These are phyloP conservation scores for Eucidaris tribuloides DNA, from an alignment of 35 echinoderm and acorn worm species.

Conservation along the genomic window DNA sequence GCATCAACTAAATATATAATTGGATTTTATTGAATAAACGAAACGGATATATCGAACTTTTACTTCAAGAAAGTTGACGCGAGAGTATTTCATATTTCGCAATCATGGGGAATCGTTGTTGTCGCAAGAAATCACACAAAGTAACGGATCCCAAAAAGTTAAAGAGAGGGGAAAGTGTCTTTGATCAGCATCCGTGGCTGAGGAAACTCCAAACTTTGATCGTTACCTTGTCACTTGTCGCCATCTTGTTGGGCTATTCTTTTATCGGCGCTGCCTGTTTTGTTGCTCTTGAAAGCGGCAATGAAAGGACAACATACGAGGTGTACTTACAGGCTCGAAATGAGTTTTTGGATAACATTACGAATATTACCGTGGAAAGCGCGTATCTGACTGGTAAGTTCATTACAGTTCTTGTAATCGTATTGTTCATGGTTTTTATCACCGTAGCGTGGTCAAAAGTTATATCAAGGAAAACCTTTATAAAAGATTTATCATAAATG, in stretches of 20 bases:
- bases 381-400: neutral
- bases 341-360: slow-evolving; percentile 12
- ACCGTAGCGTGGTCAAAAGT: too few species aligned
- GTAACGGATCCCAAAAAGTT: neutral
- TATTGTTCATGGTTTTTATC: too few species aligned
- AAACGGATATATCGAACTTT: too few species aligned
- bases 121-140: neutral
- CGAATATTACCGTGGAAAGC: neutral
- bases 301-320: neutral
- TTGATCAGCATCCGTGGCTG: slow-evolving; percentile 13
- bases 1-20: too few species aligned
- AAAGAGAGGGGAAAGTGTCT: slow-evolving; percentile 20
- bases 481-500: too few species aligned
- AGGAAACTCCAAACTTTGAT: neutral
- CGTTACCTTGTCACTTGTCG: neutral
- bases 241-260: slow-evolving; percentile 22
- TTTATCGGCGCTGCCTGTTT: slow-evolving; percentile 43
- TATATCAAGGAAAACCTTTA: too few species aligned
- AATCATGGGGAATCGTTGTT: too few species aligned
- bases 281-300: slow-evolving; percentile 10
- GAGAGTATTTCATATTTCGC: too few species aligned
- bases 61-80: too few species aligned
- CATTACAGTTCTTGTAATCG: too few species aligned
- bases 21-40: too few species aligned
- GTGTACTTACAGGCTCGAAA: neutral